Conservation (phyloP, 2,113 vertebrate species). For the Pleuronectes platessa region DNA sequence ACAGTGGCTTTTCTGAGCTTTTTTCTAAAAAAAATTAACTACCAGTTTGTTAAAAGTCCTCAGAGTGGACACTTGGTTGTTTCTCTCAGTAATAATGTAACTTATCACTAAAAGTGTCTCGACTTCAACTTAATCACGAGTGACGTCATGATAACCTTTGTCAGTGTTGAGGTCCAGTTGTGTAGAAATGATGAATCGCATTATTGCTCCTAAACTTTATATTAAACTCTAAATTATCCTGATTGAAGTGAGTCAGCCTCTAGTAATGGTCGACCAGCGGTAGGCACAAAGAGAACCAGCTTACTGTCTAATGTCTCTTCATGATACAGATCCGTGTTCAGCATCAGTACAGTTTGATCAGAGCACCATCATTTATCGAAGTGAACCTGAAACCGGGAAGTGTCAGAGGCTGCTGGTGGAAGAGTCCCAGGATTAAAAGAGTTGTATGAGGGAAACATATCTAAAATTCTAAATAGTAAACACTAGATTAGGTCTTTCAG, state of each 20-base stretch:
- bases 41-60: too few relatives aligned
- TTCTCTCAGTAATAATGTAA: too few relatives aligned
- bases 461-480: constrained; percentile 4
- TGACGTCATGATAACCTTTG: too few relatives aligned
- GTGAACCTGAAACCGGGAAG: constrained; percentile 33
- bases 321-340: constrained; percentile 31
- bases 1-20: too few relatives aligned
- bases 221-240: not conserved
- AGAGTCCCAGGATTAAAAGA: constrained; percentile 2
- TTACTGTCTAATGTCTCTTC: not conserved
- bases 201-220: too few relatives aligned
- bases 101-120: too few relatives aligned
- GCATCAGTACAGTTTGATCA: constrained; percentile 33
- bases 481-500: not conserved
- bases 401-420: constrained; percentile 52
- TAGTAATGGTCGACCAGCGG: not conserved
- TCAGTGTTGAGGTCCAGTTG: too few relatives aligned
- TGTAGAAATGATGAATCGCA: too few relatives aligned
- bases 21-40: too few relatives aligned
- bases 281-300: not conserved
- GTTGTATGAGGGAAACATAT: not conserved
- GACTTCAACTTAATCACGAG: too few relatives aligned
- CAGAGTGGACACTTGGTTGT: too few relatives aligned
- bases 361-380: constrained; percentile 40
- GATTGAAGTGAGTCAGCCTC: not conserved